These are phyloP conservation scores for Drosophila grimshawi DNA, from an alignment of 1,140 invertebrate genomes.

Conservation along the genomic window DNA sequence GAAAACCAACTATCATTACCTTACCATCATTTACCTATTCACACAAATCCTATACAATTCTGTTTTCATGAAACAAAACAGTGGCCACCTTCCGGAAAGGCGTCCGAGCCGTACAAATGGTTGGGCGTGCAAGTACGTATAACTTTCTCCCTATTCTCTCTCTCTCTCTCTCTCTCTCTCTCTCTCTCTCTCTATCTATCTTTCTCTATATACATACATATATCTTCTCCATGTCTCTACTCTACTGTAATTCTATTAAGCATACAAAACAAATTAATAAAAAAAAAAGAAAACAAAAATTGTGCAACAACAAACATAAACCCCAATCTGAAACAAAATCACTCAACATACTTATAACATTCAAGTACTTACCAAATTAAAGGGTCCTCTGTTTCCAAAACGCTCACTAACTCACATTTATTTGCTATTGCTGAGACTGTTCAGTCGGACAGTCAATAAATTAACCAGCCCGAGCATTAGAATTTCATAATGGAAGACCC, in stretches of 20 bases:
- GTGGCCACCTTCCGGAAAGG: conserved; percentile 99
- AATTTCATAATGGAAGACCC: background rate
- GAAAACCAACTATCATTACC: conserved; percentile 72
- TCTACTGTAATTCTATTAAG: conserved; percentile 60
- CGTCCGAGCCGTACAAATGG: conserved; percentile 98
- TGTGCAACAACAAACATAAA: conserved; percentile 16
- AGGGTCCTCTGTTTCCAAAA: conserved; percentile 24
- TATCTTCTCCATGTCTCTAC: conserved; percentile 42
- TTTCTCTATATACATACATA: conserved; percentile 50
- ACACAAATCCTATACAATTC: conserved; percentile 84
- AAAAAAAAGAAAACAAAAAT: conserved; percentile 30
- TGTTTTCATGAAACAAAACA: conserved; percentile 86
- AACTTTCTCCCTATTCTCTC: conserved; percentile 67
- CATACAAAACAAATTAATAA: conserved; percentile 58
- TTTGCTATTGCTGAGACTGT: conserved; percentile 52
- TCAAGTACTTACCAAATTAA: conserved; percentile 25
- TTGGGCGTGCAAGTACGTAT: conserved; percentile 98
- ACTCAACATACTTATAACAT: conserved; percentile 19
- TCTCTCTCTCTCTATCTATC: conserved; percentile 55
- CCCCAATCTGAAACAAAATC: conserved; percentile 19
- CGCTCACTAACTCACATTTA: conserved; percentile 49
- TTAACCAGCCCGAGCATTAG: conserved; percentile 45
- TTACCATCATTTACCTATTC: conserved; percentile 84
- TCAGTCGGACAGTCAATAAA: conserved; percentile 43
- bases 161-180: conserved; percentile 61